Evolutionary conservation across 2,113 vertebrate species (phyloP).

Genomic region (Chelonoidis abingdonii): DNA sequence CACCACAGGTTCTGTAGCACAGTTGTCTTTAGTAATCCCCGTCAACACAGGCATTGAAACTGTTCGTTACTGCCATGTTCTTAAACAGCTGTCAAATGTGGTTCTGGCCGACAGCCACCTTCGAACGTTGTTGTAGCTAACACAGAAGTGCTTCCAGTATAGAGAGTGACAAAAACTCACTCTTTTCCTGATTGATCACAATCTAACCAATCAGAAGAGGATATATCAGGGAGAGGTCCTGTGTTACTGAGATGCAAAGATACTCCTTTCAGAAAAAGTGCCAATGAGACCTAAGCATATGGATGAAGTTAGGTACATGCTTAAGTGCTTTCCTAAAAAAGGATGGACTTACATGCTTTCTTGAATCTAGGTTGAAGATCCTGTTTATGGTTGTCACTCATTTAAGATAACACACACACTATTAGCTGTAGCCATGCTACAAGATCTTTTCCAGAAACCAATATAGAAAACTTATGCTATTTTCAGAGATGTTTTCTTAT

Average conservation of each 20-base stretch:
- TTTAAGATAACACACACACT: not conserved
- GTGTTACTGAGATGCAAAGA: not conserved
- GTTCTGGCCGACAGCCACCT: constrained; percentile 37
- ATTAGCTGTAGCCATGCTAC: not conserved
- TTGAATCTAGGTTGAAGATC: constrained; percentile 13
- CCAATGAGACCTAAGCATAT: not conserved
- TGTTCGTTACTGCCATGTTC: not conserved
- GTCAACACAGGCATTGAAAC: constrained; percentile 34
- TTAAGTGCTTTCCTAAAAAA: not conserved
- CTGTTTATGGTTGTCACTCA: not conserved
- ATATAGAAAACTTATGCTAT: not conserved
- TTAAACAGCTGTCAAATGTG: constrained; percentile 59
- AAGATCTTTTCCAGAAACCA: not conserved
- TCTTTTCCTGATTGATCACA: not conserved
- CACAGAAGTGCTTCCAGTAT: not conserved
- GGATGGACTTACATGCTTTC: constrained; percentile 1
- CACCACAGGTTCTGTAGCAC: constrained; percentile 46
- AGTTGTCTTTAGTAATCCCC: constrained; percentile 57
- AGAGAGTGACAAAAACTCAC: not conserved
- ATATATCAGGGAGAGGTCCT: not conserved
- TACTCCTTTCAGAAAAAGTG: not conserved
- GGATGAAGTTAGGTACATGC: not conserved
- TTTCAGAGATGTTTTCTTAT: not conserved
- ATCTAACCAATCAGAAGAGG: not conserved
- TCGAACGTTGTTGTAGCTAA: not conserved